Base-by-base conservation (phyloP, 2,888 invertebrate species). In the Lymantria monacha region DNA sequence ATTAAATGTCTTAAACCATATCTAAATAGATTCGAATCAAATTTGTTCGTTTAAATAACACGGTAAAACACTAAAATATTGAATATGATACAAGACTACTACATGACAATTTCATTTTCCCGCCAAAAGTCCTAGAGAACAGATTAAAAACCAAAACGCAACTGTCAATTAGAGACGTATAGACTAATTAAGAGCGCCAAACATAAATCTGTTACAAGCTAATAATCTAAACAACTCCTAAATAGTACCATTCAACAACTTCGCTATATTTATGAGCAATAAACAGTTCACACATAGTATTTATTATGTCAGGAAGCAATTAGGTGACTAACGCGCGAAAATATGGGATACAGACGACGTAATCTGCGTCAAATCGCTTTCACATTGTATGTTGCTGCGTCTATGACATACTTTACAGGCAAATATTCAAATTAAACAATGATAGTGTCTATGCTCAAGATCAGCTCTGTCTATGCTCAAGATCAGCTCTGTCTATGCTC, bases 211-310 rank as follows among this genome's bases (percentile, higher is more conserved):
- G 41, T 12, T 30, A 59, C 53, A 57, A 59, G 57, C 48, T 55
- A 63, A 55, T 48, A 51, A 48, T 48, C 57, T 62, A 61, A 63
- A 67, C 61, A 62, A 54, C 57, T 61, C 53, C 56, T 58, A 65
- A 61, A 59, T 67, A 61, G 57, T 59, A 52, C 63, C 61, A 53
- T 61, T 67, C 63, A 64, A 61, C 56, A 55, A 56, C 50, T 59
- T 69, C 65, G 66, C 59, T 51, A 61, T 64, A 71, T 83, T 86
- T 82, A 86, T 71, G 77, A 74, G 62, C 76, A 67, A 76, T 81
- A 76, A 82, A 80, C 76, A 64, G 81, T 85, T 78, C 74, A 72
- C 82, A 78, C 78, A 57, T 77, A 61, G 60, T 70, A 76, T 76
- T 81, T 79, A 79, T 73, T 66, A 44, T 66, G 70, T 69, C 68